phyloP scores from a whole-genome alignment of 2,797 vertebrate genomes.

The Coregonus ussuriensis region DNA sequence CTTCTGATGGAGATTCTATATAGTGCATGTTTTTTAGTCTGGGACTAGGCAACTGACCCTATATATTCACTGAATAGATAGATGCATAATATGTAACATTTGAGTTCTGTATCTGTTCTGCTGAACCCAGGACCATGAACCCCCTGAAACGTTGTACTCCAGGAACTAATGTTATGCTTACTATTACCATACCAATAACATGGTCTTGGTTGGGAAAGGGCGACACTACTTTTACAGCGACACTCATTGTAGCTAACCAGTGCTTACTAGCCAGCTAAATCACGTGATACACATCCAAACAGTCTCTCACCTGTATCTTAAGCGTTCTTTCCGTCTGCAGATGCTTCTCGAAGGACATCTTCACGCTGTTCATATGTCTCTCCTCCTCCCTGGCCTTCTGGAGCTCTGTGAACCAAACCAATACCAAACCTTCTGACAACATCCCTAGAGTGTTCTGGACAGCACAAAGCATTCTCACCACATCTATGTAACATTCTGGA shows the following conservation, averaged over 20 bases:
- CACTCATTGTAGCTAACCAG: neutral
- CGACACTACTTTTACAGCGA: neutral
- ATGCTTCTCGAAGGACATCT: slow-evolving; percentile 86
- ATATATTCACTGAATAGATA: neutral
- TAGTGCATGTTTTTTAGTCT: too few relatives aligned
- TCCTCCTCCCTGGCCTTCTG: slow-evolving; percentile 81
- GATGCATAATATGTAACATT: neutral
- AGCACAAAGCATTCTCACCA: too few relatives aligned
- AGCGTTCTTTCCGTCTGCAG: slow-evolving; percentile 89
- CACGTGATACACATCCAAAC: slow-evolving; percentile 1
- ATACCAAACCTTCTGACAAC: slow-evolving; percentile 9
- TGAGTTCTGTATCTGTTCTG: slow-evolving; percentile 67
- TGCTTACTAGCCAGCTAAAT: neutral
- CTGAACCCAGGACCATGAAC: slow-evolving; percentile 45
- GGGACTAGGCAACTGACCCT: slow-evolving; percentile 47
- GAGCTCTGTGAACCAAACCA: slow-evolving; percentile 75
- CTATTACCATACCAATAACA: neutral
- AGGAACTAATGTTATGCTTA: neutral
- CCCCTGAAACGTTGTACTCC: slow-evolving; percentile 50
- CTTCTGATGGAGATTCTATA: neutral
- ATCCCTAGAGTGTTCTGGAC: neutral
- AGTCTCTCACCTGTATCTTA: slow-evolving; percentile 87
- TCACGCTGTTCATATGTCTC: slow-evolving; percentile 74
- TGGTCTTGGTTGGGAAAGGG: neutral
- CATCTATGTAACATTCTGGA: neutral